Evolutionary conservation across 2,888 invertebrate species (phyloP).

Genomic region (Leptinotarsa tumamoca): DNA sequence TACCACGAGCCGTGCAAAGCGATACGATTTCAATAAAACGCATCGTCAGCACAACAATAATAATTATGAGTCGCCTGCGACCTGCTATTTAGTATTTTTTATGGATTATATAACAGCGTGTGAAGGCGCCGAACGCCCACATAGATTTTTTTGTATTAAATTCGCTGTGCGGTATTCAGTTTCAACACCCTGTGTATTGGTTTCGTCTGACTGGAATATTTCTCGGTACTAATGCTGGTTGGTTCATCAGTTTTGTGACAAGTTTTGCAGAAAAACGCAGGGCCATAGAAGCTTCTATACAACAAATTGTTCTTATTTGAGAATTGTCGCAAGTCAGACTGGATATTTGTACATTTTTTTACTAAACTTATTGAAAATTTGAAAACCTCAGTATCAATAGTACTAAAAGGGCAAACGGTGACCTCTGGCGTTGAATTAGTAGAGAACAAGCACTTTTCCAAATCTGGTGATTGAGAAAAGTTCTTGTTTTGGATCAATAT

Average conservation of each 20-base stretch:
- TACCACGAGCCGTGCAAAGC: constrained; percentile 41
- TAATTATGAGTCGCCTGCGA: constrained; percentile 30
- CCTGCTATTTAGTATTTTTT: constrained; percentile 35
- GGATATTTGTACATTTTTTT: too few species aligned
- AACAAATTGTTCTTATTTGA: too few species aligned
- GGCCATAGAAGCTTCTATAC: neutral
- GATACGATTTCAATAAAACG: constrained; percentile 45
- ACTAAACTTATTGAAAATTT: too few species aligned
- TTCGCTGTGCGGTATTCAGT: constrained; percentile 12
- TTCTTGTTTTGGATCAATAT: too few species aligned
- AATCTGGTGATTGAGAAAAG: too few species aligned
- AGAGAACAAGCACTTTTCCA: too few species aligned
- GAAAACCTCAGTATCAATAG: too few species aligned
- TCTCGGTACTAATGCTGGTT: neutral
- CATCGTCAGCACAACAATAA: constrained; percentile 41
- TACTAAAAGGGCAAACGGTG: too few species aligned
- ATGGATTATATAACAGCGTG: constrained; percentile 48
- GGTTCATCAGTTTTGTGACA: too few species aligned
- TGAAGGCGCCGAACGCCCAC: constrained; percentile 50
- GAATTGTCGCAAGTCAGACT: too few species aligned
- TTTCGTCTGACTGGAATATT: constrained; percentile 14
- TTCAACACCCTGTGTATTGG: constrained; percentile 34
- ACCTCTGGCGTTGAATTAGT: too few species aligned
- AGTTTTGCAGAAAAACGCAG: neutral
- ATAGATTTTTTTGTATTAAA: constrained; percentile 25